These are phyloP conservation scores for Nemopilema nomurai DNA, from an alignment of 30 jellyfish, hydroid and myxozoan species.

Conservation along the genomic window DNA sequence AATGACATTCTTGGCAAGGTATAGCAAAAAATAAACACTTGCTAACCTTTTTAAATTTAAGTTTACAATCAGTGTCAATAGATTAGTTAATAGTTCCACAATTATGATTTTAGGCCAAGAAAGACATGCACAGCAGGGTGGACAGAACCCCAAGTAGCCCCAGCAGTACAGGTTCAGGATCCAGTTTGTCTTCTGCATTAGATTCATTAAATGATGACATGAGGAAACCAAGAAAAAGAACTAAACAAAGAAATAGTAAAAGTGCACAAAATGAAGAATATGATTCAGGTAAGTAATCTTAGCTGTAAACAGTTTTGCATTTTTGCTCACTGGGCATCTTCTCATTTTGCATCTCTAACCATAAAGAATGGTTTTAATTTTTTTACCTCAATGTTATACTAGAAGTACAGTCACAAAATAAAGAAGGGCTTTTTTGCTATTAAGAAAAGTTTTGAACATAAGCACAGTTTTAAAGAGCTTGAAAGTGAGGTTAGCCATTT, in stretches of 20 bases:
- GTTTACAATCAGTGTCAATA: neutral
- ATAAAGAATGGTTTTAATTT: too few relatives aligned
- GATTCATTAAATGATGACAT: conserved; percentile 65
- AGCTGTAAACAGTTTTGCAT: neutral
- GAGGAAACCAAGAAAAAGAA: conserved; percentile 54
- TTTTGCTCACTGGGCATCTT: neutral
- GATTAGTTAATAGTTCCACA: neutral
- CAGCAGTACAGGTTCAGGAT: conserved; percentile 67
- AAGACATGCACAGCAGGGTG: conserved; percentile 20
- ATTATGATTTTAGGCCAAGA: conserved; percentile 43
- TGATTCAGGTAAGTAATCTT: conserved; percentile 63
- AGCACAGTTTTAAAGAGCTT: too few relatives aligned
- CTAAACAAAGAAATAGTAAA: conserved; percentile 22
- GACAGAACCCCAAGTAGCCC: conserved; percentile 68
- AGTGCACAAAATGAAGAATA: conserved; percentile 69
- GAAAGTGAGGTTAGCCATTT: too few relatives aligned
- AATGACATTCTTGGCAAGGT: too few relatives aligned
- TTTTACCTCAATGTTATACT: too few relatives aligned
- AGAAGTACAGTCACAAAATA: too few relatives aligned
- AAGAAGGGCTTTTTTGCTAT: too few relatives aligned
- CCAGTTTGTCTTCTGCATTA: conserved; percentile 56
- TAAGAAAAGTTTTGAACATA: too few relatives aligned
- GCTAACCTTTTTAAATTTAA: too few relatives aligned
- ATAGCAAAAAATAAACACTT: too few relatives aligned
- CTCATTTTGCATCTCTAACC: too few relatives aligned